Base-by-base conservation (phyloP, 2,888 invertebrate genomes). In the Julus scanicus region DNA sequence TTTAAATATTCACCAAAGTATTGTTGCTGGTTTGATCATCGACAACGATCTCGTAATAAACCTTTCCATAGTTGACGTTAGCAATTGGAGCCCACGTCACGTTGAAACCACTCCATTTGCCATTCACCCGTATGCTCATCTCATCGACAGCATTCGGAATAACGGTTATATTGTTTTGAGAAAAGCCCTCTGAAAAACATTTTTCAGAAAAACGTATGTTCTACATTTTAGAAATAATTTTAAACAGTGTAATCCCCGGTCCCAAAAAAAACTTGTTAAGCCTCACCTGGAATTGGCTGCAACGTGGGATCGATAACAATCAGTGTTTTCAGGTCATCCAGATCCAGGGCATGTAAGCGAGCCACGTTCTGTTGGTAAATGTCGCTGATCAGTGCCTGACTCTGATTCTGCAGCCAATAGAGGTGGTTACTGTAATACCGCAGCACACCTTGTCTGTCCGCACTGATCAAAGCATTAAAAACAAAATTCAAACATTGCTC, bases 391-490 rank as follows among this genome's bases (percentile, higher is more conserved):
- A 96, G 95, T 0, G 96, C 95, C 88, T 95, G 94, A 80, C 94
- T 94, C 48, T 95, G 94, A 89, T 95, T 95, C 91, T 95, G 95
- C 1, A 97, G 93, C 98, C 97, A 98, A 87, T 97, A 93, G 40
- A 98, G 93, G 0, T 96, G 95, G 63, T 95, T 95, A 89, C 96
- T 95, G 92, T 96, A 96, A 93, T 96, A 96, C 90, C 95, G 95
- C 40, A 97, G 92, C 0, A 96, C 95, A 8, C 96, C 93, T 91
- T 89, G 89, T 63, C 91, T 91, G 88, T n/a, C 57, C 15, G 57
- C 57, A 57, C 57, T 57, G 57, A 5, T 57, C 20, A 13, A 86
- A 13, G 29, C 40, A 48, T 9, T 2, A 83, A 71, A 39, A 84
- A n/a, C n/a, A 83, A 83, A 83, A 40, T 11, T 29, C 29, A 29